Percentiles rank a stretch among this genome's conserved stretches.
Evolutionary conservation across 2,113 vertebrate species (phyloP).

Genomic region (Pelobates fuscus): DNA sequence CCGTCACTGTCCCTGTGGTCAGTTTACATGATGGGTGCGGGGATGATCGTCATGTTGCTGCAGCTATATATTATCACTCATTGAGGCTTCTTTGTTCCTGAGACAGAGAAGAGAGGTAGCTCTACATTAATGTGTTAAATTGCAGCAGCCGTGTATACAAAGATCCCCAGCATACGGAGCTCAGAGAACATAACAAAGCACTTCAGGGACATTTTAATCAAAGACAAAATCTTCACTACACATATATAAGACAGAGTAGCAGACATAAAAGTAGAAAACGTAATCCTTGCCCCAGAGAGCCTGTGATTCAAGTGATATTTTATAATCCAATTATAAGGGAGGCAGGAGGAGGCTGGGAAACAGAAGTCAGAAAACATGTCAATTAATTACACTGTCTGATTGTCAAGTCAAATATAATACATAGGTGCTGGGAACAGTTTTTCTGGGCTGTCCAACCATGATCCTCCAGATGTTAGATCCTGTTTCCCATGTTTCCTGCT

Average conservation of each 20-base stretch:
- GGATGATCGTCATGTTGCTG: conserved; percentile 28
- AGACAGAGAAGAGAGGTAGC: conserved; percentile 6
- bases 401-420: not conserved
- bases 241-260: conserved; percentile 9
- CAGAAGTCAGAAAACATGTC: not conserved
- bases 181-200: conserved; percentile 16
- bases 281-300: conserved; percentile 13
- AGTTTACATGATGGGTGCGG: conserved; percentile 11
- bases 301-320: conserved; percentile 16
- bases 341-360: not conserved
- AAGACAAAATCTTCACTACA: conserved; percentile 18
- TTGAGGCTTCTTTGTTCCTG: conserved; percentile 22
- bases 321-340: conserved; percentile 31
- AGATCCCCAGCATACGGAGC: not conserved
- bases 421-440: not conserved
- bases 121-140: conserved; percentile 35
- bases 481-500: too few species aligned
- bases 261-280: conserved; percentile 24
- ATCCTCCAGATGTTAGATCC: too few species aligned
- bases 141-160: conserved; percentile 7
- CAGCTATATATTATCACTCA: conserved; percentile 29
- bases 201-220: conserved; percentile 24
- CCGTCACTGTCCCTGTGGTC: conserved; percentile 28
- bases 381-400: not conserved
- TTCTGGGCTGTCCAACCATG: too few species aligned